Percentiles rank a stretch among this genome's conserved stretches.
These are phyloP conservation scores for Thumatha senex DNA, from an alignment of 2,888 invertebrate genomes.

Conservation along the genomic window DNA sequence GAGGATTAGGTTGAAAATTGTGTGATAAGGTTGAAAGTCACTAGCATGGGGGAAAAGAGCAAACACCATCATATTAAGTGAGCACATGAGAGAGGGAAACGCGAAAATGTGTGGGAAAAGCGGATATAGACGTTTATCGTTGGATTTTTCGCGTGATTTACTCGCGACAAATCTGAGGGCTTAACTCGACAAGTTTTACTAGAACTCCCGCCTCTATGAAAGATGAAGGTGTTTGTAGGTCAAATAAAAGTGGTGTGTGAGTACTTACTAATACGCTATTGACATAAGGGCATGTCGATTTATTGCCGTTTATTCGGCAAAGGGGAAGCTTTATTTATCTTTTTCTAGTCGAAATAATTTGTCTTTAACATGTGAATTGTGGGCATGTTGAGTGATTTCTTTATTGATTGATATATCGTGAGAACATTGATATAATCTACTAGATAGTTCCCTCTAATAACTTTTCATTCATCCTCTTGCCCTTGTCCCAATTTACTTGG, in stretches of 20 bases:
- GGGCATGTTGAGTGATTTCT: constrained; percentile 41
- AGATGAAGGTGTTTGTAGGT: constrained; percentile 27
- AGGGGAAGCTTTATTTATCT: constrained; percentile 75
- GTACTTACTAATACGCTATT: constrained; percentile 75
- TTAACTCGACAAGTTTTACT: constrained; percentile 54
- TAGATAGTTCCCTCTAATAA: too few species aligned
- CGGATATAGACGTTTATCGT: constrained; percentile 83
- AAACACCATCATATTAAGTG: constrained; percentile 82
- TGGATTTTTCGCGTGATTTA: constrained; percentile 82
- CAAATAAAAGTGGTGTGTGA: constrained; percentile 45
- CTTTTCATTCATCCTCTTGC: too few species aligned
- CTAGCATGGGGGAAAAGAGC: constrained; percentile 72
- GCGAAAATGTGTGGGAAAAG: constrained; percentile 82
- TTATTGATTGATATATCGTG: constrained; percentile 34
- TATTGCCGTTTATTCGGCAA: constrained; percentile 72
- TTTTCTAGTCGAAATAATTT: constrained; percentile 71
- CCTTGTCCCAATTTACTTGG: too few species aligned
- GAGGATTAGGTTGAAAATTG: constrained; percentile 31
- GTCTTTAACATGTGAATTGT: constrained; percentile 51
- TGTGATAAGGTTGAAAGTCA: constrained; percentile 12
- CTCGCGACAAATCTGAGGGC: constrained; percentile 77
- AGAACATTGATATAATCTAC: not conserved
- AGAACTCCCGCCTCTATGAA: constrained; percentile 37
- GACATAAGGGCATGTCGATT: constrained; percentile 76
- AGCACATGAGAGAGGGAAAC: constrained; percentile 81